Conservation (phyloP, 2,888 invertebrate genomes). For the Agrilus mali region DNA sequence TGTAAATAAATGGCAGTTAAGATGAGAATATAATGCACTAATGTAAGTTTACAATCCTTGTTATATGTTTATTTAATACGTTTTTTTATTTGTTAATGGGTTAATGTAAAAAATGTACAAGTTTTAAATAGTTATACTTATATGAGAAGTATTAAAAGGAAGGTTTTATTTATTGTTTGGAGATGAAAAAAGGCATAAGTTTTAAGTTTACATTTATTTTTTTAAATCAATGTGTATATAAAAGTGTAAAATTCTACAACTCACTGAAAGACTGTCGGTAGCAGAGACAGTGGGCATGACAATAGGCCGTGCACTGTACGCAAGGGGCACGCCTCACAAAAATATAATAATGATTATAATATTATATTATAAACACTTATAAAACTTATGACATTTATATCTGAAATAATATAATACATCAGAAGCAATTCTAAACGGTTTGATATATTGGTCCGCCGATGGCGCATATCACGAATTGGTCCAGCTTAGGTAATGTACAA, state of each 20-base stretch:
- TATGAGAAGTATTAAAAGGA: too few relatives aligned
- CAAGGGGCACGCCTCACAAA: constrained; percentile 27
- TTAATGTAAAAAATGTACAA: too few relatives aligned
- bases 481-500: constrained; percentile 30
- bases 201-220: constrained; percentile 36
- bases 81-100: too few relatives aligned
- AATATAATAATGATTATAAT: constrained; percentile 28
- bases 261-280: constrained; percentile 33
- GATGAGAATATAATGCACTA: too few relatives aligned
- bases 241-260: constrained; percentile 35
- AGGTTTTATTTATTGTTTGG: not conserved
- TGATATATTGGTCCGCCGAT: constrained; percentile 28
- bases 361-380: constrained; percentile 33
- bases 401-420: constrained; percentile 28
- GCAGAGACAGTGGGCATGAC: constrained; percentile 32
- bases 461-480: constrained; percentile 32
- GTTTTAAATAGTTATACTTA: too few relatives aligned
- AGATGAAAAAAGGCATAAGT: constrained; percentile 10
- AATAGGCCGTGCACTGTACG: constrained; percentile 11
- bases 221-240: constrained; percentile 32
- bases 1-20: too few relatives aligned
- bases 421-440: constrained; percentile 27
- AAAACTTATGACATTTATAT: constrained; percentile 34
- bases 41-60: too few relatives aligned
- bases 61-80: too few relatives aligned